Evolutionary conservation across 2,113 vertebrate genomes (phyloP).

Genomic region (Spheniscus mendiculus): DNA sequence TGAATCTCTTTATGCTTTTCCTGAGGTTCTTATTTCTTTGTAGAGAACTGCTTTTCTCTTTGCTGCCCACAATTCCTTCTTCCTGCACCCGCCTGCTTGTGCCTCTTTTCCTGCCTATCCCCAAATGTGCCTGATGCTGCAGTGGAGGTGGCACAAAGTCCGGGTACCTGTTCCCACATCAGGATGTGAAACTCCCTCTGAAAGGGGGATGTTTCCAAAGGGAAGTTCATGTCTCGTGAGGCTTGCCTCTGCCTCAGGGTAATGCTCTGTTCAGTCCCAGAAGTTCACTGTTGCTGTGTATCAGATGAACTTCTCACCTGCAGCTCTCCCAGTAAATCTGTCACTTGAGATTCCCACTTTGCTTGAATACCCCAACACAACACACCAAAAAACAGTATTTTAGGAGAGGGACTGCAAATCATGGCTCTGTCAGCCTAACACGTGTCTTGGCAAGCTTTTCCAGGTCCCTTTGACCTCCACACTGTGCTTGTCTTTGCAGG

Average conservation of each 20-base stretch:
- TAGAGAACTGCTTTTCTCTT: neutral
- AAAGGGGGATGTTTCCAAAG: neutral
- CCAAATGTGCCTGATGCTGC: neutral
- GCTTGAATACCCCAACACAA: neutral
- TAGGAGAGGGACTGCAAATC: neutral
- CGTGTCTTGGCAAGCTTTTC: neutral
- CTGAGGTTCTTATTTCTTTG: neutral
- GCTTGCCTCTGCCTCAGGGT: neutral
- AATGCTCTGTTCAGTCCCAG: neutral
- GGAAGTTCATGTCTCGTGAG: neutral
- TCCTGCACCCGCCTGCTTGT: neutral
- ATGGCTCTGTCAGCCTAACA: neutral
- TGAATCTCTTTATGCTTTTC: neutral
- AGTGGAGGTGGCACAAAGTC: neutral
- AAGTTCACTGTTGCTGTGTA: neutral
- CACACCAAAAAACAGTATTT: neutral
- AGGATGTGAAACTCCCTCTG: neutral
- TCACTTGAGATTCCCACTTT: neutral
- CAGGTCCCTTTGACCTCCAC: neutral
- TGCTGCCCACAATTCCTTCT: neutral
- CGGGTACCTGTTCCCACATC: accelerated
- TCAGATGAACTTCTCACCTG: neutral
- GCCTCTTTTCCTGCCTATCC: neutral
- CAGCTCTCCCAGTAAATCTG: neutral
- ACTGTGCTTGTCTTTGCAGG: neutral